These are phyloP conservation scores for Caranx ignobilis DNA, from an alignment of 2,113 vertebrate genomes.

Conservation along the genomic window DNA sequence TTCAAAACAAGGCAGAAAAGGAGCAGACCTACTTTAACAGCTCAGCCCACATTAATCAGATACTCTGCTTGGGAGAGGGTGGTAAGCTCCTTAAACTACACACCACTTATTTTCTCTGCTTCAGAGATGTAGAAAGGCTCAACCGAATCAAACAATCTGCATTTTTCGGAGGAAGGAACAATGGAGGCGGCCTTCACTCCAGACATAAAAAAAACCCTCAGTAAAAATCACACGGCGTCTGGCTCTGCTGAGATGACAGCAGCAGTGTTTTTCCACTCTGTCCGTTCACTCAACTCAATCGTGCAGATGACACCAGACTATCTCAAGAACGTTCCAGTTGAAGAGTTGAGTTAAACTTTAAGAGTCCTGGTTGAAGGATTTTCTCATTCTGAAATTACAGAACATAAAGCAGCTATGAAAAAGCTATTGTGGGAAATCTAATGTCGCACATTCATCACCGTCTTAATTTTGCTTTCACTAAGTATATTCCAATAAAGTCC, in stretches of 20 bases:
- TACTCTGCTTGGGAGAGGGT: constrained; percentile 54
- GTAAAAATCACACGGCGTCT: constrained; percentile 1
- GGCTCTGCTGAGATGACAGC: constrained; percentile 16
- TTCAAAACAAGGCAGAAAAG: constrained; percentile 45
- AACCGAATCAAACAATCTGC: constrained; percentile 28
- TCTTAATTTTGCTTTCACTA: neutral
- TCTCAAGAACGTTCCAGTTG: neutral
- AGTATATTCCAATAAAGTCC: neutral
- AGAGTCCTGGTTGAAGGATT: neutral
- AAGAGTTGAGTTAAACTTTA: neutral
- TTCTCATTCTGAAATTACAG: neutral
- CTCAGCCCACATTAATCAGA: constrained; percentile 52
- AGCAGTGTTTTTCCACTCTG: constrained; percentile 20
- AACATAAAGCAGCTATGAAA: neutral
- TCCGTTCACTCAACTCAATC: neutral
- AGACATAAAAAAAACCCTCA: constrained; percentile 10
- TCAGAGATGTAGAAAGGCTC: constrained; percentile 41
- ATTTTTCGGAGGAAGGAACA: constrained; percentile 29
- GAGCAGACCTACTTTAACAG: constrained; percentile 51
- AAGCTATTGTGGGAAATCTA: neutral
- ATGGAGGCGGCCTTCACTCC: constrained; percentile 5
- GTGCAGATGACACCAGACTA: neutral
- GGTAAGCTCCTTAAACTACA: constrained; percentile 68
- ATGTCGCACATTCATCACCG: neutral
- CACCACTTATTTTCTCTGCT: constrained; percentile 51